phyloP scores from a whole-genome alignment of 2,113 vertebrate genomes.

The Copsychus sechellarum region DNA sequence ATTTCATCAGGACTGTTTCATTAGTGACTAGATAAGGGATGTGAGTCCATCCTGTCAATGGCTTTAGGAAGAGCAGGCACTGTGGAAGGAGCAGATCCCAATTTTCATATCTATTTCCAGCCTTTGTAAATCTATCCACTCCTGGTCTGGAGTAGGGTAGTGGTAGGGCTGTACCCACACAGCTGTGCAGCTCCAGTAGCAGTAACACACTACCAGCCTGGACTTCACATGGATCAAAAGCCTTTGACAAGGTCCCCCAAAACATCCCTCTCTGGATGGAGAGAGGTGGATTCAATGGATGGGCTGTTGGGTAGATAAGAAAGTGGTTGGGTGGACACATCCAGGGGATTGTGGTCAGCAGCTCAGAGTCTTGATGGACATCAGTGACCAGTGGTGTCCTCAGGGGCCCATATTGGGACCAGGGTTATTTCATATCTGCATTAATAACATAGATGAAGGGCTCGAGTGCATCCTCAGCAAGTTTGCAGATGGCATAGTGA shows the following conservation, averaged over 20 bases:
- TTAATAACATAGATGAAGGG: neutral
- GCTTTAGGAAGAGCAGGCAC: neutral
- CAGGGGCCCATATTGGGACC: neutral
- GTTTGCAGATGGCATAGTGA: neutral
- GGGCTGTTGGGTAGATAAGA: neutral
- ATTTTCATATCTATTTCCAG: neutral
- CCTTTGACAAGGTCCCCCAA: neutral
- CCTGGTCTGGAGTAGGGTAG: neutral
- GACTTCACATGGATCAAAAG: neutral
- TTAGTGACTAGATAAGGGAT: neutral
- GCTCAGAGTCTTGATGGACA: neutral
- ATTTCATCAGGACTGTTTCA: neutral
- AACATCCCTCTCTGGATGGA: neutral
- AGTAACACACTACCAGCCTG: neutral
- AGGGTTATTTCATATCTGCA: neutral
- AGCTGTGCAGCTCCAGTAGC: neutral
- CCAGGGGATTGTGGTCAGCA: too few relatives aligned
- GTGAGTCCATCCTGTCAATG: neutral
- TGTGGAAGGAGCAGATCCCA: neutral
- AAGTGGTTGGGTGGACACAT: neutral
- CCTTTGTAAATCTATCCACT: neutral
- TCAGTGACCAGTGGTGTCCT: neutral
- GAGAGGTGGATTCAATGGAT: neutral
- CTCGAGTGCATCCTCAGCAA: neutral
- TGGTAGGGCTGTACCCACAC: fast-evolving